Evolutionary conservation across 92 coral and sea anemone species (phyloP).

Genomic region (Bergia puertoricense): DNA sequence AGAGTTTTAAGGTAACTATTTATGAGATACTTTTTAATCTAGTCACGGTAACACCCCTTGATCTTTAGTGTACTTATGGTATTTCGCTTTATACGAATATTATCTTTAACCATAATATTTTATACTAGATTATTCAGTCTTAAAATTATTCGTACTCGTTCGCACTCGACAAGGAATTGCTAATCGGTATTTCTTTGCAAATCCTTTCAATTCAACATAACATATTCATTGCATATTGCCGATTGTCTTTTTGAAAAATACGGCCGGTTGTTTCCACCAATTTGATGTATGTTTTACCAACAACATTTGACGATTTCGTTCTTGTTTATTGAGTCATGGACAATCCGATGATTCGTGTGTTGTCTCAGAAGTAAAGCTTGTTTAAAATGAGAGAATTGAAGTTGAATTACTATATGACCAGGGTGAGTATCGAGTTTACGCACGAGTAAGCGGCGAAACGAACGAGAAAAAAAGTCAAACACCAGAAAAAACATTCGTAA

Average conservation of each 20-base stretch:
- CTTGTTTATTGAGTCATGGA: neutral
- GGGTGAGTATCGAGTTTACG: too few relatives aligned
- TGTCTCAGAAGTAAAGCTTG: neutral
- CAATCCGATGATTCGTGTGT: neutral
- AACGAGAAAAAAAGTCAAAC: too few relatives aligned
- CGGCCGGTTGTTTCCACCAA: neutral
- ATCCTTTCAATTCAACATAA: neutral
- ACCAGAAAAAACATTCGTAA: neutral
- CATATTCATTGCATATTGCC: neutral
- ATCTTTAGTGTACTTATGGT: neutral
- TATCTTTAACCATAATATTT: too few relatives aligned
- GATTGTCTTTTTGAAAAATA: neutral
- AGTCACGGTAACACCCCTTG: neutral
- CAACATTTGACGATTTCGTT: neutral
- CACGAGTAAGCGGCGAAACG: neutral
- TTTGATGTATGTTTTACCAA: neutral
- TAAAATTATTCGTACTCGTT: too few relatives aligned
- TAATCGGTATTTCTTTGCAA: neutral
- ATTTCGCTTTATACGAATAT: neutral
- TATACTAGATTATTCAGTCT: neutral
- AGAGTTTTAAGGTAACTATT: slow-evolving; percentile 4
- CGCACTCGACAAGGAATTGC: neutral
- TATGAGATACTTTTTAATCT: neutral
- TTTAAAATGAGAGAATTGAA: neutral
- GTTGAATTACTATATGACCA: neutral